These are phyloP conservation scores for Acromyrmex charruanus DNA, from an alignment of 1,140 invertebrate species.

Conservation along the genomic window DNA sequence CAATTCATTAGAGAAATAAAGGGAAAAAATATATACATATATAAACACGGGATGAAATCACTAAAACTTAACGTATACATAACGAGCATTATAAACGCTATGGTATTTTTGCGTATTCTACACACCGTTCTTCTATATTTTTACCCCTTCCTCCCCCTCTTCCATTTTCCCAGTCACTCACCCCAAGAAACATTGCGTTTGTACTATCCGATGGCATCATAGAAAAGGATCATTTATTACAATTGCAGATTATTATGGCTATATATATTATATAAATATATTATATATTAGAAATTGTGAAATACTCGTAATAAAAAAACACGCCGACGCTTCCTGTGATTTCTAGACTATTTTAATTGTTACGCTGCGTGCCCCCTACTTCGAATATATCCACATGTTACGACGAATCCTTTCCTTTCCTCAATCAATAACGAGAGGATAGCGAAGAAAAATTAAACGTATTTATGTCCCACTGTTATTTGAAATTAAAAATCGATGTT, in stretches of 20 bases:
- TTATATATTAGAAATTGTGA: conserved; percentile 85
- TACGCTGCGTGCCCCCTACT: neutral
- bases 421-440: neutral
- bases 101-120: conserved; percentile 63
- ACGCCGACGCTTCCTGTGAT: conserved; percentile 85
- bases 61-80: conserved; percentile 17
- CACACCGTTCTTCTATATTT: neutral
- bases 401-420: neutral
- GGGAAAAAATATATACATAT: neutral
- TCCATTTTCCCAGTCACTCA: neutral
- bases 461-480: neutral
- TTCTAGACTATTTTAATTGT: conserved; percentile 54
- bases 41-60: neutral
- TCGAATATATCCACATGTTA: neutral
- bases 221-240: conserved; percentile 80
- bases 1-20: neutral
- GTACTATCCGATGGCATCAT: conserved; percentile 76
- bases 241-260: conserved; percentile 82
- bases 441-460: neutral
- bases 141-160: neutral
- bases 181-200: conserved; percentile 64
- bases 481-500: neutral
- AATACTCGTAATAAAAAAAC: conserved; percentile 85
- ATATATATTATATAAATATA: conserved; percentile 84
- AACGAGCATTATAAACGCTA: conserved; percentile 66